Base-by-base conservation (phyloP, 2,113 vertebrate species). In the Nicator chloris region DNA sequence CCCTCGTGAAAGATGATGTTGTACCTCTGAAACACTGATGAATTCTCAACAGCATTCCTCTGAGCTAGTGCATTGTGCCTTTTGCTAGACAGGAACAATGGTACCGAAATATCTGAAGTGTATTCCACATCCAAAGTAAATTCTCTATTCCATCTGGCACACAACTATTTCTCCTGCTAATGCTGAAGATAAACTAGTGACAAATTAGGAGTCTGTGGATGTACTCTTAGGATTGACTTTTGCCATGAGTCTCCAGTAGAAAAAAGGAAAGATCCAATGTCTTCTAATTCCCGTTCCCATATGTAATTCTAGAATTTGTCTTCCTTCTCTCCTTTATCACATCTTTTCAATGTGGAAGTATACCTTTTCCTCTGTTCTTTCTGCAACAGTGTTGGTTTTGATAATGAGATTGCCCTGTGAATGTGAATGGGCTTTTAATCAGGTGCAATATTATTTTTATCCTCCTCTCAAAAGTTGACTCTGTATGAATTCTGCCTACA, bases 391-490 rank as follows among this genome's bases (percentile, higher is more conserved):
- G 14, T 54, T 86, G 35, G 0, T 60, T 91, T 89, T 53, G 4
- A 37, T 81, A 86, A 82, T 35, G 45, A 82, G 59, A 72, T 85
- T 76, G 37, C 45, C 59, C 53, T 28, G 7, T 2, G 1, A 82
- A 69, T 93, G 50, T 85, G 61, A 82, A 79, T 1, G 8, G 63
- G 50, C 24, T 85, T 94, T 89, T 90, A 80, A 88, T 91, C 76
- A 83, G 51, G 51, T 94, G 56, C 44, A 65, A 18, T 91, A 61
- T 76, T 92, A 87, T 86, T 90, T 96, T 96, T 92, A 90, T 92
- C 23, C 6, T 86, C 39, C 44, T 50, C 70, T 87, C 64, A 51
- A 49, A 92, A 87, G 21, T 39, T 94, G 84, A 90, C 86, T 93
- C 80, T 69, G 37, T 72, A 56, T 75, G n/a, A 82, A 64, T 95